Percentiles rank a stretch among this genome's conserved stretches.
Conservation (phyloP, 2,888 invertebrate species). For the Spisula solida region DNA sequence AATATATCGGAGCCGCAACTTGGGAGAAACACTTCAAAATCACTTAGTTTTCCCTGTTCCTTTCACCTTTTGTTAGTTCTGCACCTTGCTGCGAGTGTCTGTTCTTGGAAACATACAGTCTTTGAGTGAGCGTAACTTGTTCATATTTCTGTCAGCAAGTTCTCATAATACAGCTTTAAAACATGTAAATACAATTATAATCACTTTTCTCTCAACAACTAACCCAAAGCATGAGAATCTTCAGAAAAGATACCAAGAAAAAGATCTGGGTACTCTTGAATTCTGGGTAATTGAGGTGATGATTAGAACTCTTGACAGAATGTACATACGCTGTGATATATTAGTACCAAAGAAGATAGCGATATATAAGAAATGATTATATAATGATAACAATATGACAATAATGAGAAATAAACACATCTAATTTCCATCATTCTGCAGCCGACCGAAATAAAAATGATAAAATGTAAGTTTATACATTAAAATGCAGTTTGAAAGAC, state of each 20-base stretch:
- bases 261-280: slow-evolving; percentile 16
- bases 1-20: neutral
- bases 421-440: slow-evolving; percentile 12
- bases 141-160: slow-evolving; percentile 48
- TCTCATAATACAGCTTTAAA: slow-evolving; percentile 60
- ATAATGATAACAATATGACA: neutral
- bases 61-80: slow-evolving; percentile 30
- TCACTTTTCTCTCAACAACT: slow-evolving; percentile 39
- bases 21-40: neutral
- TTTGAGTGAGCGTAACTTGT: slow-evolving; percentile 50
- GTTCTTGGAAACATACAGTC: slow-evolving; percentile 35
- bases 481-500: slow-evolving; percentile 24
- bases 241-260: slow-evolving; percentile 8
- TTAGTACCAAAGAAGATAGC: neutral
- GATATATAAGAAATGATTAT: slow-evolving; percentile 4
- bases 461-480: slow-evolving; percentile 20
- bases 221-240: slow-evolving; percentile 26
- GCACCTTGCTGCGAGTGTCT: slow-evolving; percentile 35
- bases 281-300: slow-evolving; percentile 20
- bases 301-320: slow-evolving; percentile 4
- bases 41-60: slow-evolving; percentile 6
- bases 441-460: slow-evolving; percentile 5
- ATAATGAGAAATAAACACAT: slow-evolving; percentile 21
- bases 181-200: slow-evolving; percentile 67
- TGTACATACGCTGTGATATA: neutral